Percentiles rank a stretch among this genome's conserved stretches.
These are phyloP conservation scores for Channa argus DNA, from an alignment of 2,113 vertebrate species.

Conservation along the genomic window DNA sequence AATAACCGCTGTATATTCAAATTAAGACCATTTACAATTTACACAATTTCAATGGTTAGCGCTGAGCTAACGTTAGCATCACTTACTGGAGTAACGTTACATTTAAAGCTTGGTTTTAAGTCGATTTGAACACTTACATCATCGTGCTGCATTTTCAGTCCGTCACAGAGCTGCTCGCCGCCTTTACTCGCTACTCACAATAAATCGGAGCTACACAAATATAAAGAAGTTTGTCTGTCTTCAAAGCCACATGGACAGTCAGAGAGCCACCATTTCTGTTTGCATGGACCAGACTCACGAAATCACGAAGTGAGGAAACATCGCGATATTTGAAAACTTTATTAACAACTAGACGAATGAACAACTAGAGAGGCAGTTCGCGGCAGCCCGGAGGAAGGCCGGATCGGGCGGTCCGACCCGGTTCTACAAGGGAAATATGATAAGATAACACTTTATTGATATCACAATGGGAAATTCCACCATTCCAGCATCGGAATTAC, in stretches of 20 bases:
- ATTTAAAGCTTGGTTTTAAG: fast-evolving
- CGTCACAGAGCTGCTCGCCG: not conserved
- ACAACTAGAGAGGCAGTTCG: too few species aligned
- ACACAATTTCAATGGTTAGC: not conserved
- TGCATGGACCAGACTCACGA: not conserved
- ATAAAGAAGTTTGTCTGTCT: not conserved
- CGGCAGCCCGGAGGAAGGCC: too few species aligned
- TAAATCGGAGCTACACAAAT: too few species aligned
- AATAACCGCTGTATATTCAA: too few species aligned
- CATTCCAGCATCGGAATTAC: too few species aligned
- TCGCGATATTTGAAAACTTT: constrained; percentile 38
- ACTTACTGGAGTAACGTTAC: not conserved
- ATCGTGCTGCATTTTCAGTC: constrained; percentile 83
- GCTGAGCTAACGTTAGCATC: constrained; percentile 33
- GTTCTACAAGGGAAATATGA: too few species aligned
- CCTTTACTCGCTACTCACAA: too few species aligned
- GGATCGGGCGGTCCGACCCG: too few species aligned
- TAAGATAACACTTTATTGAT: too few species aligned
- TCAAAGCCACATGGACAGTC: constrained; percentile 59
- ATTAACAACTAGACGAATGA: too few species aligned
- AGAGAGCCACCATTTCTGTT: constrained; percentile 65
- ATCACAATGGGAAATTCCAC: too few species aligned
- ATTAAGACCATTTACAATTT: too few species aligned
- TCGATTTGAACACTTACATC: constrained; percentile 74
- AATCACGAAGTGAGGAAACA: not conserved